Evolutionary conservation across 2,113 vertebrate species (phyloP).

Genomic region (Gavia stellata): DNA sequence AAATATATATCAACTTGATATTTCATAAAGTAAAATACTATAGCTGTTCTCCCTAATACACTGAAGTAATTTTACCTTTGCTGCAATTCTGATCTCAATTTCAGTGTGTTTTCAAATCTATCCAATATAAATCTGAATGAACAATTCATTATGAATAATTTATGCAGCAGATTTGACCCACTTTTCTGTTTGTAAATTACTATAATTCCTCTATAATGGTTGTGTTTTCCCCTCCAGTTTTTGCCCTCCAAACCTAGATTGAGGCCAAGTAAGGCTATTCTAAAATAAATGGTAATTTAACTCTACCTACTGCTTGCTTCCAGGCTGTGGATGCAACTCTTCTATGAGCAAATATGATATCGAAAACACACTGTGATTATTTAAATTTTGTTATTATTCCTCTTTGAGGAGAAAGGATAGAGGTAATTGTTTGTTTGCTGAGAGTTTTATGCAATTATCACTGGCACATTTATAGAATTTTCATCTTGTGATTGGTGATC

Average conservation of each 20-base stretch:
- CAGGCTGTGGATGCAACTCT: neutral
- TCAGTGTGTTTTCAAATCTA: neutral
- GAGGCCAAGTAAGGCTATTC: neutral
- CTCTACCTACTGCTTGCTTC: neutral
- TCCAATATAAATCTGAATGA: neutral
- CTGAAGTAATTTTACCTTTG: constrained; percentile 15
- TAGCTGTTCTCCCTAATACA: neutral
- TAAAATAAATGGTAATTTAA: constrained; percentile 1
- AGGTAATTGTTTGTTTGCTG: neutral
- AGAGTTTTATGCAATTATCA: neutral
- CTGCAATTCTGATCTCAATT: constrained; percentile 9
- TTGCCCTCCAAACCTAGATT: neutral
- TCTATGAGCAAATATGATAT: neutral
- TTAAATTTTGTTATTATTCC: neutral
- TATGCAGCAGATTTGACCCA: constrained; percentile 26
- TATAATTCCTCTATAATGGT: neutral
- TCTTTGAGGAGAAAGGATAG: neutral
- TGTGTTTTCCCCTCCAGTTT: neutral
- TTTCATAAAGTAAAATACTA: constrained; percentile 16
- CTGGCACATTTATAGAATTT: neutral
- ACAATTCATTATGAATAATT: constrained; percentile 38
- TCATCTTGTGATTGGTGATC: neutral
- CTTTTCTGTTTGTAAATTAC: constrained; percentile 23
- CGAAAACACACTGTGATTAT: neutral
- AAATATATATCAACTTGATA: neutral